These are phyloP conservation scores for Crax fasciolata DNA, from an alignment of 2,797 vertebrate genomes.

Conservation along the genomic window DNA sequence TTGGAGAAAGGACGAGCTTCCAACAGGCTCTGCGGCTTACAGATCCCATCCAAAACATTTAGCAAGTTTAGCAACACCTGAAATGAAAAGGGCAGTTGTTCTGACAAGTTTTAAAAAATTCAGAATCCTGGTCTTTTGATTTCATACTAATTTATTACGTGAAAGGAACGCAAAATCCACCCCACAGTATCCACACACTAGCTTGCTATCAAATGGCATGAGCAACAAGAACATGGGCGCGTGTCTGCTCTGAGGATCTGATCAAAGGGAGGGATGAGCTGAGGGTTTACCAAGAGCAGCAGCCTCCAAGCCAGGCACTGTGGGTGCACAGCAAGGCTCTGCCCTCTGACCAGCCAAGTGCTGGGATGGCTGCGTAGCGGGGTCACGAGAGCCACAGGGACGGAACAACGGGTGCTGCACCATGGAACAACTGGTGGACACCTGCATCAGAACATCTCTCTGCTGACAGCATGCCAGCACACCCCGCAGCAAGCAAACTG, in stretches of 20 bases:
- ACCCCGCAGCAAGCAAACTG: background rate
- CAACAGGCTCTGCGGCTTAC: background rate
- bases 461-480: background rate
- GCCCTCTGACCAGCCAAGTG: background rate
- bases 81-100: constrained; percentile 15
- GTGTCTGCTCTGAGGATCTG: background rate
- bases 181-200: background rate
- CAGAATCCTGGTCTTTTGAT: background rate
- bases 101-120: constrained; percentile 29
- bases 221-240: background rate
- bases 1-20: background rate
- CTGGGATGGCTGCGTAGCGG: background rate
- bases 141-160: constrained; percentile 1
- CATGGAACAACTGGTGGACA: background rate
- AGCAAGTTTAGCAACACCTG: constrained; percentile 27
- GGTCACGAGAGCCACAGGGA: background rate
- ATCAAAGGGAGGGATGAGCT: background rate
- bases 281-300: background rate
- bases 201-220: background rate
- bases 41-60: background rate
- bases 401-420: background rate
- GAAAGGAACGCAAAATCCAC: background rate
- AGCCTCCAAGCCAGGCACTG: background rate
- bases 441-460: background rate
- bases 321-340: background rate